Evolutionary conservation across 1,140 invertebrate genomes (phyloP).

Genomic region (Adelges cooleyi): DNA sequence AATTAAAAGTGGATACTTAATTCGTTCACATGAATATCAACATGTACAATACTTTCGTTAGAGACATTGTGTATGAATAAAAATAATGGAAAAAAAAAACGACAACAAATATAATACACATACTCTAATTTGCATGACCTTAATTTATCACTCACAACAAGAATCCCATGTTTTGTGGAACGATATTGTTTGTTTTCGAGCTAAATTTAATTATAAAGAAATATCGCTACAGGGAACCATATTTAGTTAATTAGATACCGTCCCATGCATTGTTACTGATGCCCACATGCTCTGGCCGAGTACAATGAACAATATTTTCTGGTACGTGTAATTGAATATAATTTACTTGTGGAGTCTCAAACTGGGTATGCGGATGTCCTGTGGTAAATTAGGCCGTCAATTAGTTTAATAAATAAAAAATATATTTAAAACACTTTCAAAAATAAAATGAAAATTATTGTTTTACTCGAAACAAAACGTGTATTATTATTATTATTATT

Average conservation of each 20-base stretch:
- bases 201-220: slow-evolving; percentile 2
- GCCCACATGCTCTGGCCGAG: background rate
- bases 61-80: too few species aligned
- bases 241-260: background rate
- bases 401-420: too few species aligned
- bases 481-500: too few species aligned
- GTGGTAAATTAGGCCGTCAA: too few species aligned
- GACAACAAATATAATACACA: too few species aligned
- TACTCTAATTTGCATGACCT: background rate
- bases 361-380: too few species aligned
- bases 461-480: too few species aligned
- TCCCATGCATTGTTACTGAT: background rate
- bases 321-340: background rate
- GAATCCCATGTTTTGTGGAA: background rate
- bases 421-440: too few species aligned
- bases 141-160: background rate
- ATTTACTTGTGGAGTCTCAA: background rate
- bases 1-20: too few species aligned
- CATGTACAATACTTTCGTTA: background rate
- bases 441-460: too few species aligned
- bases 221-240: background rate
- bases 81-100: too few species aligned
- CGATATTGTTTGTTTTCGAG: slow-evolving; percentile 7
- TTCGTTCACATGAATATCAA: too few species aligned
- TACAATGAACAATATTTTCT: background rate